Conservation (phyloP, 2,113 vertebrate genomes). For the Megaceryle torquata region DNA sequence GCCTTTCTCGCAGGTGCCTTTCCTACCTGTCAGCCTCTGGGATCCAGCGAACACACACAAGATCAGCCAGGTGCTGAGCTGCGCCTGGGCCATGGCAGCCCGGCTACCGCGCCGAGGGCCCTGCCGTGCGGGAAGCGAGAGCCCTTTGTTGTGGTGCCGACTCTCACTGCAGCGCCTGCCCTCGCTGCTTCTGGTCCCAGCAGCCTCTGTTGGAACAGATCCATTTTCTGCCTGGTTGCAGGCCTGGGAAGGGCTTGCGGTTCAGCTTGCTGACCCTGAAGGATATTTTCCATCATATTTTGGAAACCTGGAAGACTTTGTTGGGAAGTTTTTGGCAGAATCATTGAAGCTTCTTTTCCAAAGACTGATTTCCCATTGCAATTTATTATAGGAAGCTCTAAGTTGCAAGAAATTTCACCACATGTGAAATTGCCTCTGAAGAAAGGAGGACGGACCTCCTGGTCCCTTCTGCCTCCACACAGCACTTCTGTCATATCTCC, state of each 20-base stretch:
- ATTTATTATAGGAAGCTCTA: not conserved
- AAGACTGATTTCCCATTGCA: not conserved
- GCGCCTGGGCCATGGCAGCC: not conserved
- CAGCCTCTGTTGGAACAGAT: conserved; percentile 7
- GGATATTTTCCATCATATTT: conserved; percentile 44
- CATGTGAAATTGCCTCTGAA: not conserved
- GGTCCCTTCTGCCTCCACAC: not conserved
- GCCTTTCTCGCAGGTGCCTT: accelerated
- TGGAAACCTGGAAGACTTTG: conserved; percentile 48
- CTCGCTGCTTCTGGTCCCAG: not conserved
- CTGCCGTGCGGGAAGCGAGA: not conserved
- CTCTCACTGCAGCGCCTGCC: not conserved
- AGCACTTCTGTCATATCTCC: not conserved
- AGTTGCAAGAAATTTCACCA: not conserved
- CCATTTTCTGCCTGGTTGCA: not conserved
- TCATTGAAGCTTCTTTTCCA: not conserved
- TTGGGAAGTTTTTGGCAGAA: conserved; percentile 47
- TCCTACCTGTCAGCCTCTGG: conserved; percentile 60
- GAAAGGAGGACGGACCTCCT: not conserved
- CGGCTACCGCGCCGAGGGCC: accelerated
- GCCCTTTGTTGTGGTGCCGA: not conserved
- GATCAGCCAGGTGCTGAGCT: conserved; percentile 30
- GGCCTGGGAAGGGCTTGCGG: conserved; percentile 49
- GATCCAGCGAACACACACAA: not conserved
- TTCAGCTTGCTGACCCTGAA: not conserved